These are phyloP conservation scores for Porites lobata DNA, from an alignment of 92 coral and sea anemone species.

Conservation along the genomic window DNA sequence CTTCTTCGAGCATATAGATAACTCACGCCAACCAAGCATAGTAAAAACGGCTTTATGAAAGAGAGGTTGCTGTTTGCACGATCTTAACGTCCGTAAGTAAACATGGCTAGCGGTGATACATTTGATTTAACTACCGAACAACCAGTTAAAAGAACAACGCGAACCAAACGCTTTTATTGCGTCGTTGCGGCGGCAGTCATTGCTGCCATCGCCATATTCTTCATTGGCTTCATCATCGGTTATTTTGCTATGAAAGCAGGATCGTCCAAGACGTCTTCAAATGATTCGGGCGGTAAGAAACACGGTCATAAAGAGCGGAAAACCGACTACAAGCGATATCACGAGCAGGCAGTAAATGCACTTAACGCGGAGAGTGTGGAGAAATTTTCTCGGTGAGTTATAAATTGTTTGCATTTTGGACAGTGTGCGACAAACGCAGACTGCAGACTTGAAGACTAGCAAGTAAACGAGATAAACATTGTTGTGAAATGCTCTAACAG, in stretches of 20 bases:
- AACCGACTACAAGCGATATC: conserved; percentile 38
- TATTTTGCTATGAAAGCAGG: conserved; percentile 61
- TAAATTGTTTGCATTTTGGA: background rate
- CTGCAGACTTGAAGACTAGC: too few relatives aligned
- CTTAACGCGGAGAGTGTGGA: conserved; percentile 73
- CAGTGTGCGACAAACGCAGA: too few relatives aligned
- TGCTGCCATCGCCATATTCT: conserved; percentile 55
- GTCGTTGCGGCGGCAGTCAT: conserved; percentile 56
- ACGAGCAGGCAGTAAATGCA: conserved; percentile 42
- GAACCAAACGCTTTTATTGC: conserved; percentile 37
- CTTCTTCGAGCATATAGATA: background rate
- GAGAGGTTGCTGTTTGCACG: background rate
- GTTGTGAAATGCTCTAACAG: too few relatives aligned
- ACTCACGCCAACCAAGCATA: background rate
- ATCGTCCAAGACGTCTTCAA: background rate
- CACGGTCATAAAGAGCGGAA: background rate
- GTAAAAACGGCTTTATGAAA: background rate
- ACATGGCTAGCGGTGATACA: background rate
- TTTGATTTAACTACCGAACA: conserved; percentile 8
- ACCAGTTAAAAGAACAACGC: conserved; percentile 8
- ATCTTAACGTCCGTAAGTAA: background rate
- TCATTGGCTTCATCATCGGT: conserved; percentile 75
- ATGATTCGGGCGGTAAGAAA: background rate
- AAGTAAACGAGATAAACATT: too few relatives aligned
- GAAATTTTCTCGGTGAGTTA: conserved; percentile 70